A percentile compares a stretch with the other conserved stretches of the same genome.
Evolutionary conservation across 1,140 invertebrate species (phyloP).

Genomic region (Thereuonema tuberculata): DNA sequence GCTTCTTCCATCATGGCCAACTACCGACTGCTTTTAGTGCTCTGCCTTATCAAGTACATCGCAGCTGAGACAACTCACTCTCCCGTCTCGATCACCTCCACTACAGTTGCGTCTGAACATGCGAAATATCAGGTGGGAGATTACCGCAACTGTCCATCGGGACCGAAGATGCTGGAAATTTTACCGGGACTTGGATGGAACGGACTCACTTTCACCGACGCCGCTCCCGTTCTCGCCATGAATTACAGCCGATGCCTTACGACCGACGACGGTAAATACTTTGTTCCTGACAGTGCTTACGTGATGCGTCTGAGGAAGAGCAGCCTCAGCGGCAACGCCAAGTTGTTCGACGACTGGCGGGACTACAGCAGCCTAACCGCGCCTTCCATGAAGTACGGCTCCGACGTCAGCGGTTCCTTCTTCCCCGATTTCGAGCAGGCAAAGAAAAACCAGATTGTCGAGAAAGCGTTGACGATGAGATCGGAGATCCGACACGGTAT

Average conservation of each 20-base stretch:
- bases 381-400: no score
- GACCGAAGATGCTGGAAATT: slow-evolving; percentile 15
- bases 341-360: slow-evolving; percentile 22
- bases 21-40: no score
- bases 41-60: no score
- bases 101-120: no score
- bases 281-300: slow-evolving; percentile 22
- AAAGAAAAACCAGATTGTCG: not conserved
- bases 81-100: no score
- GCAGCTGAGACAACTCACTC: no score
- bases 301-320: slow-evolving; percentile 21
- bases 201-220: slow-evolving; percentile 21
- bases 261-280: slow-evolving; percentile 22
- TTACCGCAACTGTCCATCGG: no score
- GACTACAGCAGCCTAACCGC: slow-evolving; percentile 24
- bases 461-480: not conserved
- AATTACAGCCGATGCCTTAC: slow-evolving; percentile 20
- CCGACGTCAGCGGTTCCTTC: not conserved
- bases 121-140: no score
- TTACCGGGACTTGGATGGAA: slow-evolving; percentile 26
- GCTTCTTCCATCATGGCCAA: no score
- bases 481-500: not conserved
- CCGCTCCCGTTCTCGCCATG: slow-evolving; percentile 18
- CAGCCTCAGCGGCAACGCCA: slow-evolving; percentile 19
- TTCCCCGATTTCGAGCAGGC: not conserved